These are phyloP conservation scores for Helleia helle DNA, from an alignment of 2,888 invertebrate genomes.

Conservation along the genomic window DNA sequence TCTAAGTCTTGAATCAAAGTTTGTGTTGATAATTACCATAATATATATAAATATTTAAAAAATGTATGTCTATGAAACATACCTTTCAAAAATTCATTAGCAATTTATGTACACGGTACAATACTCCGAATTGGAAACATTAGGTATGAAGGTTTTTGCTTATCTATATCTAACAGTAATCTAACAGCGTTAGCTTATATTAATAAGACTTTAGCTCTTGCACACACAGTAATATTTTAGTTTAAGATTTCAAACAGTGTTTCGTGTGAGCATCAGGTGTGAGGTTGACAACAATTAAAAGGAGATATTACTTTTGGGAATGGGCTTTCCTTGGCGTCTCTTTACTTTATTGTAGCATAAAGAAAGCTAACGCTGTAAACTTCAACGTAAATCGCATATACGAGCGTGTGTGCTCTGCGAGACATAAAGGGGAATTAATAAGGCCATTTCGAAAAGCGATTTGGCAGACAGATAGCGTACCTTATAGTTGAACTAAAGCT, in stretches of 20 bases:
- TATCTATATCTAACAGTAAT: too few relatives aligned
- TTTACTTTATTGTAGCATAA: constrained; percentile 64
- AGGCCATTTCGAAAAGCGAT: constrained; percentile 58
- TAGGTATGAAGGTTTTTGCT: too few relatives aligned
- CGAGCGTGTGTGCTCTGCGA: constrained; percentile 44
- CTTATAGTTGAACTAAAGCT: constrained; percentile 37
- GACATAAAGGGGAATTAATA: constrained; percentile 70
- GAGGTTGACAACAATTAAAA: constrained; percentile 51
- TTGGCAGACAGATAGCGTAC: constrained; percentile 49
- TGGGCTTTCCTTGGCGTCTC: constrained; percentile 31
- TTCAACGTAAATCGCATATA: constrained; percentile 55
- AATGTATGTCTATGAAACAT: too few relatives aligned
- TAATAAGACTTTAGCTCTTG: background rate
- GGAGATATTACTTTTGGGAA: constrained; percentile 41
- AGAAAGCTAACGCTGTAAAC: constrained; percentile 61
- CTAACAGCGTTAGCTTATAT: too few relatives aligned
- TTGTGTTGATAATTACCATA: too few relatives aligned
- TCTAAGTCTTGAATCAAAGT: too few relatives aligned
- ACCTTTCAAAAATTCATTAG: too few relatives aligned
- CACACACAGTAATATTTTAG: background rate
- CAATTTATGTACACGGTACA: too few relatives aligned
- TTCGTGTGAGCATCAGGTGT: constrained; percentile 37
- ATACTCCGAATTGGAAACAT: too few relatives aligned
- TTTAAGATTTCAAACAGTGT: background rate
- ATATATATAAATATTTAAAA: too few relatives aligned